Evolutionary conservation across 2,113 vertebrate species (phyloP), one percentile per base, ranked within the genome.

Genomic region (Neotoma lepida): DNA sequence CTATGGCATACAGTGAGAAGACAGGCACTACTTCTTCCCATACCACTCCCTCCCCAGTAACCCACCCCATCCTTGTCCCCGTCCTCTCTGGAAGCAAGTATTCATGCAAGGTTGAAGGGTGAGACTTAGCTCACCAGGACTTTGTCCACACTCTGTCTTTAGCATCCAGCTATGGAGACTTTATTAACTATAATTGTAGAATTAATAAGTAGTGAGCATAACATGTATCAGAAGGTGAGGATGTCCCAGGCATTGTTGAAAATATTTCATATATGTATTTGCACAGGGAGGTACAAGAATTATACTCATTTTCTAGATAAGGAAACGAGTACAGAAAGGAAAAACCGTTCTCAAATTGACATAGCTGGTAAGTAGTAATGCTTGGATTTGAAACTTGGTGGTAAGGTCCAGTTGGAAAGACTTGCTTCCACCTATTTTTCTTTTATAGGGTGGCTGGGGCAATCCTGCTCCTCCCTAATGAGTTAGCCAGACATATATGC

Each of bases 361-460:
- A 90, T 14, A 88, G 39, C 54, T 77, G 18, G 13, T 49, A 76
- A 87, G 46, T 6, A 73, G 24, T 39, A 76, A 33, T 91, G 33
- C 44, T 85, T 63, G 35, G 22, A 73, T 91, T 68, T 81, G 76
- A 94, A 84, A 86, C 22, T 74, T 63, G 44, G 58, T 66, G 24
- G 64, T 54, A 89, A 84, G 17, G 63, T 14, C 4, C 44, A 94
- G 13, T 70, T 30, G 51, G 24, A 49, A 89, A 97, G 70, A 85
- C n/a, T 61, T 49, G 86, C 77, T 90, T 90, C 76, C 88, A 97
- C 89, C 44, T 68, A 46, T 63, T 91, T 86, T 54, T 70, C 66
- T 89, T 76, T 92, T 56, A 46, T 85, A 63, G 64, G 58, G 86
- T n/a, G 24, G 56, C 17, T 49, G 22, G 15, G 49, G 2, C n/a